Evolutionary conservation across 2,888 invertebrate genomes (phyloP).

Genomic region (Ormyrus pomaceus): DNA sequence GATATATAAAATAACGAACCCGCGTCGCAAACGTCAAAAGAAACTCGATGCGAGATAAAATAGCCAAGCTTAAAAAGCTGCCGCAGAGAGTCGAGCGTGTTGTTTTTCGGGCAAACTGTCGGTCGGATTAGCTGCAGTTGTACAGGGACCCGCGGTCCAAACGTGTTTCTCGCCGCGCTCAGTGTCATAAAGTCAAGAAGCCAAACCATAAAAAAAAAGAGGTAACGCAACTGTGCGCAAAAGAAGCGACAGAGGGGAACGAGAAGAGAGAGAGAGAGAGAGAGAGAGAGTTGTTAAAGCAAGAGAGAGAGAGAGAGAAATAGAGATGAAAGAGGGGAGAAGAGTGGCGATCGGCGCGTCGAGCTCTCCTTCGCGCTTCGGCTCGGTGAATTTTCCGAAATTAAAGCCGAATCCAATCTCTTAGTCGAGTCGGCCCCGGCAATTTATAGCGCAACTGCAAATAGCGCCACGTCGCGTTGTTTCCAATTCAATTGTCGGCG

Average conservation of each 20-base stretch:
- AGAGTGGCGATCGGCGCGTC: conserved; percentile 22
- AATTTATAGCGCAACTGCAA: conserved; percentile 54
- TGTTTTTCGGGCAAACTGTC: background rate
- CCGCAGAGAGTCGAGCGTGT: background rate
- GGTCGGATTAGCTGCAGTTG: background rate
- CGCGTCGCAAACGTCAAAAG: background rate
- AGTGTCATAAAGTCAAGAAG: too few species aligned
- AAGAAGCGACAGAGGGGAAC: too few species aligned
- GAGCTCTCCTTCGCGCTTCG: conserved; percentile 2
- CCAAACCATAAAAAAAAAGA: too few species aligned
- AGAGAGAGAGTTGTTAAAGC: background rate
- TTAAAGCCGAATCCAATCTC: conserved; percentile 52
- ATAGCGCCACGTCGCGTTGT: conserved; percentile 50
- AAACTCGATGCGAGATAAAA: background rate
- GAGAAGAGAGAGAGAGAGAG: background rate
- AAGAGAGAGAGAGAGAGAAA: background rate
- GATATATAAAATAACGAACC: background rate
- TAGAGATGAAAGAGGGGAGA: background rate
- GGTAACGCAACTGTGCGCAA: too few species aligned
- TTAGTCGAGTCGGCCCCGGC: conserved; percentile 28
- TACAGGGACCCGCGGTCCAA: too few species aligned
- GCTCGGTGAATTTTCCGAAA: conserved; percentile 24
- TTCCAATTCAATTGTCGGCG: conserved; percentile 59
- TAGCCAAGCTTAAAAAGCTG: conserved; percentile 15
- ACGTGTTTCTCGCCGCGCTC: too few species aligned